Conservation (phyloP, 1,140 invertebrate genomes). For the Dinoponera quadriceps region DNA sequence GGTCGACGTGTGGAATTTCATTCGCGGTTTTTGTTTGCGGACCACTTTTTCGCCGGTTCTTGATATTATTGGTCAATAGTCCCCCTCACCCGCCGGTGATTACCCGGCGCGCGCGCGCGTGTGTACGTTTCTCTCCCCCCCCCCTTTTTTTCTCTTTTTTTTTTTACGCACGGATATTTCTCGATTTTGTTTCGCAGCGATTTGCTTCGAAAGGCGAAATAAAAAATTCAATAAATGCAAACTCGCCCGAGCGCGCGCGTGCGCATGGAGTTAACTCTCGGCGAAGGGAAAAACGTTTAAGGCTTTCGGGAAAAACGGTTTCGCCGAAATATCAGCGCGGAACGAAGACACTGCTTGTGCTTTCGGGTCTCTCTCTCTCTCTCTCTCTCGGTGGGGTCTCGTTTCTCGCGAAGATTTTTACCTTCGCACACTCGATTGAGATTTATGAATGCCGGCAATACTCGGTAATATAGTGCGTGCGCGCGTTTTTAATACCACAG, state of each 20-base stretch:
- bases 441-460: neutral
- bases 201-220: conserved; percentile 20
- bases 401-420: neutral
- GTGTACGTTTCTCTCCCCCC: neutral
- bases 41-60: conserved; percentile 47
- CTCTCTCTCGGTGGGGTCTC: too few species aligned
- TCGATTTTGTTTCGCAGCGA: conserved; percentile 15
- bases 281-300: neutral
- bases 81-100: conserved; percentile 13
- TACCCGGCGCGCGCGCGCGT: neutral
- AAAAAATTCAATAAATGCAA: conserved; percentile 7
- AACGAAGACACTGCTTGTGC: neutral
- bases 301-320: neutral
- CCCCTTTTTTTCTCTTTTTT: neutral
- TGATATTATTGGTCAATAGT: conserved; percentile 53
- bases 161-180: conserved; percentile 6
- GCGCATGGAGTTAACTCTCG: conserved; percentile 1
- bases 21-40: conserved; percentile 56
- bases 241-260: neutral
- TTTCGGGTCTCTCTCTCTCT: neutral
- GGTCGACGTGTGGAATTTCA: conserved; percentile 53
- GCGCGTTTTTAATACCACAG: neutral
- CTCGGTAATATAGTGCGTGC: too few species aligned
- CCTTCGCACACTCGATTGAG: neutral
- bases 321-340: neutral